Conservation (phyloP, 2,113 vertebrate species). For the Gambusia holbrooki region DNA sequence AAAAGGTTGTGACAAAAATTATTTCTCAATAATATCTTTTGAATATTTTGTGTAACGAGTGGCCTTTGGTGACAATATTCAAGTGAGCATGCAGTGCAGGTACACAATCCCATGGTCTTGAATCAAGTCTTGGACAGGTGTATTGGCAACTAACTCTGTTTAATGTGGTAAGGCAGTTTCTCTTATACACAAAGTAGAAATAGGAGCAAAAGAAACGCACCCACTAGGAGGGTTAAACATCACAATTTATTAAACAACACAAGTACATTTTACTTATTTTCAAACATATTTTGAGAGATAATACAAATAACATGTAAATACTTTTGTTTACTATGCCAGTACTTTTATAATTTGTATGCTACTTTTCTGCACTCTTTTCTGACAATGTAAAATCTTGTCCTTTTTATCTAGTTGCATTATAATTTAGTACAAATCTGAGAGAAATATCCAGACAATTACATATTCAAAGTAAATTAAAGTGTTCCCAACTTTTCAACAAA, state of each 20-base stretch:
- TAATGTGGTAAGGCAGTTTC: constrained; percentile 1
- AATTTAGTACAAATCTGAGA: neutral
- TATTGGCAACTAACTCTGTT: neutral
- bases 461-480: neutral
- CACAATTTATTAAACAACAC: constrained; percentile 42
- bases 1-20: too few relatives aligned
- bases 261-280: constrained; percentile 2
- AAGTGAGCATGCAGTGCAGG: too few relatives aligned
- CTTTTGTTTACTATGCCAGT: neutral
- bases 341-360: neutral
- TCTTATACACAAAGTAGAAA: constrained; percentile 5
- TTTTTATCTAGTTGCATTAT: neutral
- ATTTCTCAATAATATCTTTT: too few relatives aligned
- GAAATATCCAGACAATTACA: neutral
- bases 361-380: neutral
- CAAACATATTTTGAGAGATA: neutral
- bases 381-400: neutral
- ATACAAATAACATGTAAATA: neutral
- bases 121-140: too few relatives aligned
- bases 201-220: constrained; percentile 18
- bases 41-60: too few relatives aligned
- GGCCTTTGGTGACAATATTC: too few relatives aligned
- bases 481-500: too few relatives aligned
- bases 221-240: neutral
- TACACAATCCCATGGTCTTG: too few relatives aligned